Percentiles rank a stretch among this genome's conserved stretches.
phyloP scores from a whole-genome alignment of 1,140 invertebrate genomes.

The Druon quercuslanigerum region DNA sequence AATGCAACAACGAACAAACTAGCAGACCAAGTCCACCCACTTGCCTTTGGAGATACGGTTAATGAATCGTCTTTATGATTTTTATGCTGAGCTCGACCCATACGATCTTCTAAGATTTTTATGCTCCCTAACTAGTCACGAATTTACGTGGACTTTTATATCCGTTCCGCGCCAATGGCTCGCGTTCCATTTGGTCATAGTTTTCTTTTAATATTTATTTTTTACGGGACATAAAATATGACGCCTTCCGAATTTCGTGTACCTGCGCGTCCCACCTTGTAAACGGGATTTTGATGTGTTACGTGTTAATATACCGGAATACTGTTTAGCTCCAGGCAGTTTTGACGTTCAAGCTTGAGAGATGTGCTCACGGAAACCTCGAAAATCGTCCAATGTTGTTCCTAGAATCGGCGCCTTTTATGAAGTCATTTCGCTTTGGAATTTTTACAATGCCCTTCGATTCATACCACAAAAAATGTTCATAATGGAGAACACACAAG shows the following conservation, averaged over 20 bases:
- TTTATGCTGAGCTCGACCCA: slow-evolving; percentile 16
- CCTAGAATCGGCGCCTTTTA: slow-evolving; percentile 21
- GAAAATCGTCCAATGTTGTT: slow-evolving; percentile 11
- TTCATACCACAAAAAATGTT: neutral
- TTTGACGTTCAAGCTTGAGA: slow-evolving; percentile 19
- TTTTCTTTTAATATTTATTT: slow-evolving; percentile 36
- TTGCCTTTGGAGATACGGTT: slow-evolving; percentile 45
- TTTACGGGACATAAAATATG: slow-evolving; percentile 51
- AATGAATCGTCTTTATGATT: slow-evolving; percentile 43
- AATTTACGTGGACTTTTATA: slow-evolving; percentile 53
- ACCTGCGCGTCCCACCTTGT: slow-evolving; percentile 49
- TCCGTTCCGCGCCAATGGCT: slow-evolving; percentile 46
- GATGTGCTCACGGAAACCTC: slow-evolving; percentile 27
- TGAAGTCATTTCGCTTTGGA: slow-evolving; percentile 12
- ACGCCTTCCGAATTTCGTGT: slow-evolving; percentile 45
- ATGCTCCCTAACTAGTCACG: slow-evolving; percentile 46
- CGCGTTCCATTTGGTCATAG: slow-evolving; percentile 45
- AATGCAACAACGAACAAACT: slow-evolving; percentile 28
- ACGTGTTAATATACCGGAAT: slow-evolving; percentile 51
- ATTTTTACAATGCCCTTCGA: neutral
- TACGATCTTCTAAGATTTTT: slow-evolving; percentile 47
- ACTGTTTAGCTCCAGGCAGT: slow-evolving; percentile 32
- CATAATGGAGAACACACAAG: neutral
- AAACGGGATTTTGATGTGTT: slow-evolving; percentile 53
- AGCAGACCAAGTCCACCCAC: slow-evolving; percentile 39